Evolutionary conservation across 1,140 invertebrate genomes (phyloP), one percentile per base, ranked within the genome.

Genomic region (Dendrolimus punctatus): DNA sequence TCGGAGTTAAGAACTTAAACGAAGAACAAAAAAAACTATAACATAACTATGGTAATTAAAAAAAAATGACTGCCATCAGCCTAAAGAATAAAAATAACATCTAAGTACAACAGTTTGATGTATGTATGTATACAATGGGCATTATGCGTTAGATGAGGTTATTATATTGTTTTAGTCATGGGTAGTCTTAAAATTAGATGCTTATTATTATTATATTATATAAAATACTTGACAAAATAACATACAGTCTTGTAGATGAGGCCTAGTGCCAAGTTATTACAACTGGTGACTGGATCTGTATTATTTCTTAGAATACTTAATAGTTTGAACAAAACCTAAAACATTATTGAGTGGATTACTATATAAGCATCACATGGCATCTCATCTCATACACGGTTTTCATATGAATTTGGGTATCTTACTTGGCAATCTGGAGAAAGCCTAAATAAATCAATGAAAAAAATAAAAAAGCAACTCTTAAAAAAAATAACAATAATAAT

Each of bases 71-170:
- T 23, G 23, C 23, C 23, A 23, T 23, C 23, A 23, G 23, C 23
- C 23, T 23, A 23, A 69, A 57, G 53, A 62, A 60, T 56, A 46
- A 62, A n/a, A 46, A 64, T 39, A 68, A 71, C 40, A 64, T 23
- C 1, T 73, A 71, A 81, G 76, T 79, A 77, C 76, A 80, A 75
- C 66, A 68, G 62, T 60, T 70, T 68, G 66, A 68, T 65, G 63
- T 60, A 70, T 62, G 64, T 56, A 60, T 57, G 52, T 55, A 51
- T 60, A 23, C 23, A 64, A 65, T 62, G 57, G 60, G 46, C 58
- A 57, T 68, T 65, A 68, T 68, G 62, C 62, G 53, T 51, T 49
- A 59, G 39, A 23, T 50, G 40, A 8, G 23, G 23, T 40, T 8
- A 39, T 39, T 7, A 9, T 49, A 9, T 6, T 5, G 2, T 36